These are phyloP conservation scores for Artibeus jamaicensis DNA, from an alignment of 2,797 vertebrate species.

Conservation along the genomic window DNA sequence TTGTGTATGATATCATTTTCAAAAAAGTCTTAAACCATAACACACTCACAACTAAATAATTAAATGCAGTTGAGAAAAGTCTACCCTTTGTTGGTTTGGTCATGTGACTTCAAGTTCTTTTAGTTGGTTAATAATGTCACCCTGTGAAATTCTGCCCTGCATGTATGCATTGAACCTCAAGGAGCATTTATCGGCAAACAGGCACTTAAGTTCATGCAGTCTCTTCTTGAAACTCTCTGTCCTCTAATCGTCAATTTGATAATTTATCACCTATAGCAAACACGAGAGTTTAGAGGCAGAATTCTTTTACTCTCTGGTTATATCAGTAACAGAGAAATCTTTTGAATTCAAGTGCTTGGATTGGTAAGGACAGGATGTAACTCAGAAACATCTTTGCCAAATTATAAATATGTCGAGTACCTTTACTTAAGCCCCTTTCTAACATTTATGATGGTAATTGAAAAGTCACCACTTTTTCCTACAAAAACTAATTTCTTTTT, in stretches of 20 bases:
- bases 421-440: not conserved
- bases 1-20: not conserved
- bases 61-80: not conserved
- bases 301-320: not conserved
- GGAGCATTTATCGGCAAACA: not conserved
- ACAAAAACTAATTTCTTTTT: not conserved
- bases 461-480: not conserved
- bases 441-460: not conserved
- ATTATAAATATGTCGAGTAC: not conserved
- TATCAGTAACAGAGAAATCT: not conserved
- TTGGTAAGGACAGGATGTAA: not conserved
- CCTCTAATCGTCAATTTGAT: not conserved
- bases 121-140: not conserved
- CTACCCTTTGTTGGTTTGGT: not conserved
- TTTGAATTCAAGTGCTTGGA: not conserved
- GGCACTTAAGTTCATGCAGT: not conserved
- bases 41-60: not conserved
- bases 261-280: not conserved
- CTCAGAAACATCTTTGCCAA: not conserved
- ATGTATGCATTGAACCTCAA: not conserved
- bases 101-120: not conserved
- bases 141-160: not conserved
- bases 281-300: not conserved
- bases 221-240: not conserved
- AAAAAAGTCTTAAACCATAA: not conserved